Evolutionary conservation across 2,113 vertebrate species (phyloP), one percentile per base, ranked within the genome.

Genomic region (Taurulus bubalis): DNA sequence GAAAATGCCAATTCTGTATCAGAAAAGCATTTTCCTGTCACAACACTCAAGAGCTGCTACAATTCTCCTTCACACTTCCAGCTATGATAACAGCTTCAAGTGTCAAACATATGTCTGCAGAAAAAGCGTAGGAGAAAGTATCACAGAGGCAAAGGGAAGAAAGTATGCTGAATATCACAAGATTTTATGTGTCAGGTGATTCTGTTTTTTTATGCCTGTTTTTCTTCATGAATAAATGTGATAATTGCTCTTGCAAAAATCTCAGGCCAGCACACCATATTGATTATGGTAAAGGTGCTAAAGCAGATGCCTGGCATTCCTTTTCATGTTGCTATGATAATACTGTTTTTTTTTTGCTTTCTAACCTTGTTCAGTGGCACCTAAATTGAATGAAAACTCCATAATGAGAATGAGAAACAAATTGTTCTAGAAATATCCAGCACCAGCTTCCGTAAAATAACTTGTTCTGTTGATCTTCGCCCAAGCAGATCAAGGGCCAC

Each of bases 31-130:
- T 87, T 93, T 87, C 71, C 82, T 85, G 87, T 88, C 87, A 87
- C 80, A 90, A 91, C 90, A 90, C 89, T 89, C 66, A 74, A 88
- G 85, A 83, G 71, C 81, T 80, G 90, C 85, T 89, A 91, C 90
- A 88, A 87, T 91, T 83, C 82, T 80, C 82, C 55, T 93, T 94
- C 93, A 93, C 93, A 94, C 93, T 90, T 90, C 79, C 65, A 91
- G 86, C 90, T 80, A 89, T 81, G 88, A 88, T 93, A 89, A 89
- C 90, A 93, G 91, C 86, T 93, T 91, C 85, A 78, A 92, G 91
- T 90, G 90, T 89, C 85, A 91, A 88, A 93, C 93, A 92, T 93
- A 93, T 92, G 91, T 90, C 86, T 89, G 85, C 88, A 85, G 58
- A 71, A 86, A 88, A 83, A 85, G 91, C 82, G 87, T 87, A 90